Percentiles rank a stretch among this genome's conserved stretches.
Conservation (phyloP, 2,888 invertebrate species). For the Trissoscelio sp. region DNA sequence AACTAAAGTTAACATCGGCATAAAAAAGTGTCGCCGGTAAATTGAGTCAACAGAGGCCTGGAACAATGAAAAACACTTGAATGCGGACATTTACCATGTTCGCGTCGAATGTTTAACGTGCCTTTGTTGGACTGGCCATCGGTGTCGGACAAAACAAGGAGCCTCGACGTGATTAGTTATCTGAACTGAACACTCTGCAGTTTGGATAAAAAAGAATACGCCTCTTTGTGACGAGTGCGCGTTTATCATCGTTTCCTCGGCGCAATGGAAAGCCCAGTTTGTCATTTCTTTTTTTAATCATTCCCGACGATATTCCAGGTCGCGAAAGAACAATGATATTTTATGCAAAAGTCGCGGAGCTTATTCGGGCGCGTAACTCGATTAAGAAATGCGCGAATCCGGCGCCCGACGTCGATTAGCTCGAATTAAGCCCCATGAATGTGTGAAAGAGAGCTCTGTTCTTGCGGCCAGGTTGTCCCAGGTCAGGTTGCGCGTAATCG, state of each 20-base stretch:
- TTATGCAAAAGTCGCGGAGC: slow-evolving; percentile 52
- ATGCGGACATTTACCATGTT: slow-evolving; percentile 51
- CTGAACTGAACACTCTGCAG: slow-evolving; percentile 47
- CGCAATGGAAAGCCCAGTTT: background rate
- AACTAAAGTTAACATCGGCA: slow-evolving; percentile 6
- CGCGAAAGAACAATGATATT: slow-evolving; percentile 25
- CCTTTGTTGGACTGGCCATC: slow-evolving; percentile 58
- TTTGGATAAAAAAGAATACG: slow-evolving; percentile 60
- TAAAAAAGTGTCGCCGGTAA: slow-evolving; percentile 34
- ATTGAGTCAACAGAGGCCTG: slow-evolving; percentile 47
- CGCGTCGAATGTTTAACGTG: slow-evolving; percentile 62
- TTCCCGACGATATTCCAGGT: background rate
- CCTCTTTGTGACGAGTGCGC: slow-evolving; percentile 51
- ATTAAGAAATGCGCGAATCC: slow-evolving; percentile 56
- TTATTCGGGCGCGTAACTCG: slow-evolving; percentile 43
- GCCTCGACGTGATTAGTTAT: slow-evolving; percentile 64
- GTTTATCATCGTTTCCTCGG: slow-evolving; percentile 40
- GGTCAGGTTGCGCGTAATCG: slow-evolving; percentile 67
- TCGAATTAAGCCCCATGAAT: slow-evolving; percentile 74
- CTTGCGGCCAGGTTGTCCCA: slow-evolving; percentile 65
- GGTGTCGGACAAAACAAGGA: slow-evolving; percentile 54
- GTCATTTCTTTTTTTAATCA: background rate
- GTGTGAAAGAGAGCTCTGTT: slow-evolving; percentile 58
- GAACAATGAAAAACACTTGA: slow-evolving; percentile 60
- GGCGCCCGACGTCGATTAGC: slow-evolving; percentile 73